Evolutionary conservation across 64 coral and sea anemone genomes (phyloP), one percentile per base, ranked within the genome.

Genomic region (Porites lutea): DNA sequence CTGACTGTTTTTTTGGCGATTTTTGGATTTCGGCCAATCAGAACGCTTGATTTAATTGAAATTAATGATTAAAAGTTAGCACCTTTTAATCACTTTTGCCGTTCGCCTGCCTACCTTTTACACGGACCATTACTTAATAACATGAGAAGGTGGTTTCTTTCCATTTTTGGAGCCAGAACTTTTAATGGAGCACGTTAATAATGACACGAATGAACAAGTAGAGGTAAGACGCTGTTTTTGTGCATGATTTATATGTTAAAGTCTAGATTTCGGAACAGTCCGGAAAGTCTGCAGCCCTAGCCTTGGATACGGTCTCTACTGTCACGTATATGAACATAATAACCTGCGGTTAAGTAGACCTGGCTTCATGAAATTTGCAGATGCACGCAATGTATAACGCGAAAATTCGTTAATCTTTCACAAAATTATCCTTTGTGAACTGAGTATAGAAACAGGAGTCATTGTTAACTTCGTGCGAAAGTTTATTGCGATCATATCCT

Each of bases 141-240:
- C 54, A 57, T 12, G 7, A 6, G 54, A 12, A 57, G 54, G 54
- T 12, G 54, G 54, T 6, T 57, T 12, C 54, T 4, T 4, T 57
- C 54, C 54, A 57, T 57, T 12, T 57, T 57, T 57, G 54, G 54
- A 2, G 27, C 68, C 50, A 59, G 37, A 48, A 82, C 61, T 11
- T 20, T 84, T 84, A 65, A 84, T 84, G 81, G 81, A 84, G 64
- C 81, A 84, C 37, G 62, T 84, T n/a, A 84, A 52, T 84, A 84
- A 84, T 68, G 81, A 84, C 63, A 51, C 61, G 5, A 84, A 44
- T n/a, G 47, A 84, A 16, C 61, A 84, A 84, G 81, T 84, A 68
- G 45, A 68, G 63, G 81, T 84, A 68, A 84, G 62, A 51, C 13
- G 15, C 21, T 2, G 5, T 52, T 76, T 16, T 73, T 51, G 6